A percentile compares a stretch with the other conserved stretches of the same genome.
phyloP scores from a whole-genome alignment of 1,140 invertebrate species.

The Drosophila repleta region DNA sequence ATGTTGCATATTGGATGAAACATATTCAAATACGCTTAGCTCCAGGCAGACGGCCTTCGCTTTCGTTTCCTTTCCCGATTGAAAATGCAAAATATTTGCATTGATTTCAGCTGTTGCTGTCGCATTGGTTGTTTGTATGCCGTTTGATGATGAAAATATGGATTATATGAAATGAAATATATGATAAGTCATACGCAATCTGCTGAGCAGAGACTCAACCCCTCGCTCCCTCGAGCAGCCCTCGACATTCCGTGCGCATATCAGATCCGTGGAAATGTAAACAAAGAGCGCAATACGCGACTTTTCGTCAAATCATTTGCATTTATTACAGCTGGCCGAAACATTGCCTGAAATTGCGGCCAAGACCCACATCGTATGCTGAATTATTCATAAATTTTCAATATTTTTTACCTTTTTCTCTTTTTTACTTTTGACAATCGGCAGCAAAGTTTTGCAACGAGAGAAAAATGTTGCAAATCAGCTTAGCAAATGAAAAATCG shows the following conservation, averaged over 20 bases:
- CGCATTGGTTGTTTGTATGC: neutral
- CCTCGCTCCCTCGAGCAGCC: neutral
- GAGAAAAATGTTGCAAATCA: slow-evolving; percentile 50
- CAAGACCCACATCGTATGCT: slow-evolving; percentile 59
- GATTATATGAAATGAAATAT: slow-evolving; percentile 10
- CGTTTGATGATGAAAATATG: slow-evolving; percentile 9
- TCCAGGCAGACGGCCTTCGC: neutral
- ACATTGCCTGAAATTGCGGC: slow-evolving; percentile 40
- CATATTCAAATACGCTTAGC: slow-evolving; percentile 1
- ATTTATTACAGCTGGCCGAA: slow-evolving; percentile 61
- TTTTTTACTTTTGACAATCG: slow-evolving; percentile 4
- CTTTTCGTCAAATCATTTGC: slow-evolving; percentile 76
- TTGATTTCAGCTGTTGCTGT: neutral
- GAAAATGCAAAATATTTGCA: slow-evolving; percentile 15
- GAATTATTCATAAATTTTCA: slow-evolving; percentile 70
- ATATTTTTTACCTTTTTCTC: neutral
- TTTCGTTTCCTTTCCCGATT: neutral
- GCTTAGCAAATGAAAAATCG: slow-evolving; percentile 78
- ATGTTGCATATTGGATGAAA: slow-evolving; percentile 14
- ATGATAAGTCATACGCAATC: slow-evolving; percentile 1
- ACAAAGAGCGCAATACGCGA: slow-evolving; percentile 69
- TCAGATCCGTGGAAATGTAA: slow-evolving; percentile 65
- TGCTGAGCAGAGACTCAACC: neutral
- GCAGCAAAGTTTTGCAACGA: slow-evolving; percentile 17
- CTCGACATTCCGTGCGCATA: slow-evolving; percentile 68